Percentiles rank a stretch among this genome's conserved stretches.
phyloP scores from a whole-genome alignment of 2,888 invertebrate genomes.

The Phalera bucephala region DNA sequence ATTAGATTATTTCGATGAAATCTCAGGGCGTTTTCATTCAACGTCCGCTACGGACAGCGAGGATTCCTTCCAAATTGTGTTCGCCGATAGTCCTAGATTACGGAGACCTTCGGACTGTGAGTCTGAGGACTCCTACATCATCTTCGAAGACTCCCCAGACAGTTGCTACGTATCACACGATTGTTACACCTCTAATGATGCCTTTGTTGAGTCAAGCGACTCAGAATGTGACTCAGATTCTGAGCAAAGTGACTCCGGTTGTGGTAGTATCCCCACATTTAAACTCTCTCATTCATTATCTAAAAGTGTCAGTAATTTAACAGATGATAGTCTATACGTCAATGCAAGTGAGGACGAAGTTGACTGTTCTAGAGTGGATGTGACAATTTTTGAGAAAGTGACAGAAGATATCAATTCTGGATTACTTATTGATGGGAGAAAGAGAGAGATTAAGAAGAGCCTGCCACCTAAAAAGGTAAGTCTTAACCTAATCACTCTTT shows the following conservation, averaged over 20 bases:
- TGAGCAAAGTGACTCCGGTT: constrained; percentile 51
- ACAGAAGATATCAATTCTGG: constrained; percentile 31
- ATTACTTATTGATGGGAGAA: constrained; percentile 49
- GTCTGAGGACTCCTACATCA: constrained; percentile 84
- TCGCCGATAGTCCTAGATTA: constrained; percentile 48
- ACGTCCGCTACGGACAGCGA: constrained; percentile 55
- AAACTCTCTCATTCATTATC: constrained; percentile 49
- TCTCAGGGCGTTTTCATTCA: constrained; percentile 59
- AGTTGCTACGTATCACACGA: constrained; percentile 64
- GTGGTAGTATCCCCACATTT: constrained; percentile 38
- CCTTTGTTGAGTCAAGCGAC: constrained; percentile 49
- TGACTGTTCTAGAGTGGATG: constrained; percentile 48
- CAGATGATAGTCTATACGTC: constrained; percentile 62
- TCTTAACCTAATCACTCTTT: constrained; percentile 5
- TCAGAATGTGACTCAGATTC: constrained; percentile 39
- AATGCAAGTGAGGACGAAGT: constrained; percentile 58
- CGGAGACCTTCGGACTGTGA: constrained; percentile 74
- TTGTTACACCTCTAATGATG: constrained; percentile 68
- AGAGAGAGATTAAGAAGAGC: constrained; percentile 45
- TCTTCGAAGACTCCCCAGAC: constrained; percentile 71
- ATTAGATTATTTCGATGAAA: constrained; percentile 60
- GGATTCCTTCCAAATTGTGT: constrained; percentile 76
- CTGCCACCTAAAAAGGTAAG: constrained; percentile 62
- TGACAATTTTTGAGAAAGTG: constrained; percentile 9
- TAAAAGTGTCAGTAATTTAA: constrained; percentile 62